Conservation (phyloP, 2,888 invertebrate species). For the Galerucella calmariensis region DNA sequence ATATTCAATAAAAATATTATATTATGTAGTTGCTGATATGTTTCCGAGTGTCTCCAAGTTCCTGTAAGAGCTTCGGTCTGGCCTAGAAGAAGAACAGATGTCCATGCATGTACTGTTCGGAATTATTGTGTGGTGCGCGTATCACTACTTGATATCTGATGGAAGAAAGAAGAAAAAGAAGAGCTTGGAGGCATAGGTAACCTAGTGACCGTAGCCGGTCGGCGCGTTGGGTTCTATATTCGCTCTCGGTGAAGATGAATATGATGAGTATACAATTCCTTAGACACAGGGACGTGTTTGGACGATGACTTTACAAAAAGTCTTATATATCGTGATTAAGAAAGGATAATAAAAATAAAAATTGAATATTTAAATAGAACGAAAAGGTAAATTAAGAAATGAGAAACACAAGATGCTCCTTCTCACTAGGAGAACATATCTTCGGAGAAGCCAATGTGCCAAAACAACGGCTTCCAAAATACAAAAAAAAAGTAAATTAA, state of each 20-base stretch:
- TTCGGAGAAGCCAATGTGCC: too few relatives aligned
- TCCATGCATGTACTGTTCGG: constrained; percentile 35
- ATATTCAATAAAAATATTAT: not conserved
- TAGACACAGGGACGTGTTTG: constrained; percentile 11
- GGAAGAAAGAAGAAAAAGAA: constrained; percentile 29
- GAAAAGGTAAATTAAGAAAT: too few relatives aligned
- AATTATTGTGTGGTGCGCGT: constrained; percentile 35
- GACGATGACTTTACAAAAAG: not conserved
- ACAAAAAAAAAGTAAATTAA: too few relatives aligned
- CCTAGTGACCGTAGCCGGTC: constrained; percentile 56
- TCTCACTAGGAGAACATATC: too few relatives aligned
- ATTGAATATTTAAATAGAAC: too few relatives aligned
- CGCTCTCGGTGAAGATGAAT: constrained; percentile 10
- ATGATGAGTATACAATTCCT: constrained; percentile 10
- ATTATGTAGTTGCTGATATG: not conserved
- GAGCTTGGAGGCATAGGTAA: constrained; percentile 60
- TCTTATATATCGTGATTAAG: too few relatives aligned
- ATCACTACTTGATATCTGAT: constrained; percentile 32
- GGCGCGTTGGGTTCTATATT: constrained; percentile 22
- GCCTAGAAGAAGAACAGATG: constrained; percentile 34
- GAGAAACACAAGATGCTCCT: too few relatives aligned
- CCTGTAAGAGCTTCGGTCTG: not conserved
- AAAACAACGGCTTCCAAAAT: too few relatives aligned
- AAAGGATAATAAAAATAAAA: too few relatives aligned
- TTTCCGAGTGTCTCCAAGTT: not conserved